These are phyloP conservation scores for Flexamia atlantica DNA, from an alignment of 2,888 invertebrate species.

Conservation along the genomic window DNA sequence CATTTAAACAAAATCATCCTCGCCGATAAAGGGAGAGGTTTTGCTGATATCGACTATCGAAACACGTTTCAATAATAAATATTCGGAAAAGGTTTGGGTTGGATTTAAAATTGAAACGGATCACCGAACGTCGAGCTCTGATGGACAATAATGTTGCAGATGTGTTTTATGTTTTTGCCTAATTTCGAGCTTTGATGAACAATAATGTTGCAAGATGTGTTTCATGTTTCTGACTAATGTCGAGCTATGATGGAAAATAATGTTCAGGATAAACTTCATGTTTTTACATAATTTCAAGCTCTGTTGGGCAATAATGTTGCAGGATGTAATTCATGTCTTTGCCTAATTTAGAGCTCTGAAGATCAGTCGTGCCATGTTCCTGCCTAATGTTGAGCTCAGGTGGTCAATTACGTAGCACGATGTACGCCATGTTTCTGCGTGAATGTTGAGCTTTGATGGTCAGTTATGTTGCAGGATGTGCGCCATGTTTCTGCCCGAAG, in stretches of 20 bases:
- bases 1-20: not conserved
- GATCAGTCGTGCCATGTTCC: too few relatives aligned
- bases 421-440: slow-evolving; percentile 91
- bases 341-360: too few relatives aligned
- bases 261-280: too few relatives aligned
- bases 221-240: too few relatives aligned
- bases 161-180: too few relatives aligned
- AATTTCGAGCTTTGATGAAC: too few relatives aligned
- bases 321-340: too few relatives aligned
- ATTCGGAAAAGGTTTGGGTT: not conserved
- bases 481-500: slow-evolving; percentile 89
- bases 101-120: slow-evolving; percentile 14
- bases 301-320: too few relatives aligned
- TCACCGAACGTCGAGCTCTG: not conserved
- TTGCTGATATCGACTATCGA: not conserved
- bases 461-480: slow-evolving; percentile 85
- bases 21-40: not conserved
- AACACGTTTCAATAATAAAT: slow-evolving; percentile 26
- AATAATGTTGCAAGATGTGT: too few relatives aligned
- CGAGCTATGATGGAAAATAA: too few relatives aligned
- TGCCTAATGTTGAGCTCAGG: not conserved
- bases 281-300: too few relatives aligned
- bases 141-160: too few relatives aligned
- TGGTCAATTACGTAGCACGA: slow-evolving; percentile 81
- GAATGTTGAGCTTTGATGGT: slow-evolving; percentile 86